These are phyloP conservation scores for Nomada ruficornis DNA, from an alignment of 2,888 invertebrate genomes.

Conservation along the genomic window DNA sequence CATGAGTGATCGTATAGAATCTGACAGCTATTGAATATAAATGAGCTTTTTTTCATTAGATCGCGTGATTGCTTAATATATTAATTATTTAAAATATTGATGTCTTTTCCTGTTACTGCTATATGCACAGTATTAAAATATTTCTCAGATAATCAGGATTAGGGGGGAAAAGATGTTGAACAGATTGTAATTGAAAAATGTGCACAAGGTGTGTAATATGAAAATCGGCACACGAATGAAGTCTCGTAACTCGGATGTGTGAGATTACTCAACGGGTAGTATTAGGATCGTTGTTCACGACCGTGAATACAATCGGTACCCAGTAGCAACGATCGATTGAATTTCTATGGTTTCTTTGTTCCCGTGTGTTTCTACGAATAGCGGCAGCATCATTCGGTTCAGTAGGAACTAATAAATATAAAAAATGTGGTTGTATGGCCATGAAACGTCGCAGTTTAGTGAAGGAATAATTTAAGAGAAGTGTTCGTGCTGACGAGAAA, in stretches of 20 bases:
- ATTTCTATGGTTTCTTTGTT: conserved; percentile 51
- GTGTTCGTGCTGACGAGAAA: background rate
- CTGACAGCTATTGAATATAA: no score
- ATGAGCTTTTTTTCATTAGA: no score
- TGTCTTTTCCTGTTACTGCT: no score
- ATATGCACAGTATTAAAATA: no score
- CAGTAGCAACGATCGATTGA: conserved; percentile 39
- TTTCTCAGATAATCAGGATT: no score
- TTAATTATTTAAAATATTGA: no score
- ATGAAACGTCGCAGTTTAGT: background rate
- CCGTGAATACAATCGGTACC: conserved; percentile 16
- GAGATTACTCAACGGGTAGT: background rate
- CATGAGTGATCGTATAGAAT: no score
- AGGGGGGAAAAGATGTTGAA: no score
- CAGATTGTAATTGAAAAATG: no score
- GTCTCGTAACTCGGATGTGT: background rate
- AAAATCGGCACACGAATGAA: background rate
- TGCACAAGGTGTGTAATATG: no score
- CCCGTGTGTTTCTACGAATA: background rate
- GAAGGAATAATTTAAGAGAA: background rate
- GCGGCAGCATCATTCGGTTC: conserved; percentile 2
- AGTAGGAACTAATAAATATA: background rate
- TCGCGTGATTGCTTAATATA: no score
- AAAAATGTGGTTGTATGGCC: background rate
- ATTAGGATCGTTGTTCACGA: background rate